Percentiles rank a stretch among this genome's conserved stretches.
Evolutionary conservation across 2,888 invertebrate genomes (phyloP).

Genomic region (Bibio marci): DNA sequence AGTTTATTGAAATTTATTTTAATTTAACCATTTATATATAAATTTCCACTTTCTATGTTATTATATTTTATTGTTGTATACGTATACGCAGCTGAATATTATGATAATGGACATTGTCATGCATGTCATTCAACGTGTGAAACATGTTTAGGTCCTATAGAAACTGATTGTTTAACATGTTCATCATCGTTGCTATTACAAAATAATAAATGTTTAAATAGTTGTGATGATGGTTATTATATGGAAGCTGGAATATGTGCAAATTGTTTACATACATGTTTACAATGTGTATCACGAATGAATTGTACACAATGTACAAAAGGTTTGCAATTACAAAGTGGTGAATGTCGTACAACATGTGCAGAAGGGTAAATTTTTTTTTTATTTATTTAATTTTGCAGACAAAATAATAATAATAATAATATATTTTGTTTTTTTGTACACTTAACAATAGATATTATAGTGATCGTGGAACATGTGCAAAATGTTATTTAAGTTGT

Average conservation of each 20-base stretch:
- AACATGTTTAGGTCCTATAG: slow-evolving; percentile 64
- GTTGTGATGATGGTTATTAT: slow-evolving; percentile 59
- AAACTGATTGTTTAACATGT: slow-evolving; percentile 56
- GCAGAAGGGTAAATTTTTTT: slow-evolving; percentile 38
- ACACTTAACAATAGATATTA: slow-evolving; percentile 44
- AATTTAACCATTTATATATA: too few species aligned
- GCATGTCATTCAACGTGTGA: slow-evolving; percentile 65
- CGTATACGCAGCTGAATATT: slow-evolving; percentile 68
- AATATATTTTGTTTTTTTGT: not conserved
- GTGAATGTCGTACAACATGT: slow-evolving; percentile 65
- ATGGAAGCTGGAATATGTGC: slow-evolving; percentile 56
- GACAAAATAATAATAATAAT: not conserved
- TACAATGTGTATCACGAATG: slow-evolving; percentile 55
- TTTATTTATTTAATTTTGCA: slow-evolving; percentile 1
- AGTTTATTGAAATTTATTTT: too few species aligned
- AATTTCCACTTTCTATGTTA: too few species aligned
- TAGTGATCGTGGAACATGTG: slow-evolving; percentile 67
- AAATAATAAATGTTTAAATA: slow-evolving; percentile 53
- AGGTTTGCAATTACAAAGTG: slow-evolving; percentile 62
- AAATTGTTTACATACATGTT: slow-evolving; percentile 64
- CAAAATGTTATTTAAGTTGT: slow-evolving; percentile 70
- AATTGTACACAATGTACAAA: slow-evolving; percentile 68
- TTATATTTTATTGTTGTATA: too few species aligned
- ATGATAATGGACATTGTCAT: slow-evolving; percentile 50
- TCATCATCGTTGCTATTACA: slow-evolving; percentile 55